Evolutionary conservation across 2,888 invertebrate species (phyloP), one percentile per base, ranked within the genome.

Genomic region (Campoplex capitator): DNA sequence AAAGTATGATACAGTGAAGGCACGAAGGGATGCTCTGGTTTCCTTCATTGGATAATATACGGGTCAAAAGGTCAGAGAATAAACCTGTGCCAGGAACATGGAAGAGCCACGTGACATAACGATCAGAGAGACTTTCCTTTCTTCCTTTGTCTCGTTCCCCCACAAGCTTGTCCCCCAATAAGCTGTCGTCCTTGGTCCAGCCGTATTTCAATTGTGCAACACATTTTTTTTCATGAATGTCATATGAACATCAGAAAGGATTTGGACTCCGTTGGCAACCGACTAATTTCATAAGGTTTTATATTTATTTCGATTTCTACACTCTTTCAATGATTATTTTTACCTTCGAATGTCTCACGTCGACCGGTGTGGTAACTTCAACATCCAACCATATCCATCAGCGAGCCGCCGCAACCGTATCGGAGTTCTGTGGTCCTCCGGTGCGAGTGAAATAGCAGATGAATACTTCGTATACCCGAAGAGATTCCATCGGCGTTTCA

Each of bases 51-150:
- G 79, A 86, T 75, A 83, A 83, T 83, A 83, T 70, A 79, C 70
- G 48, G 86, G 83, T 83, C 83, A 86, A 86, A 83, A 83, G 83
- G 83, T 86, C 86, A 79, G 85, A 23, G 74, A 82, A 62, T 58
- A 68, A 70, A 78, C 51, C 75, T 80, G 58, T 58, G 74, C 68
- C 58, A 79, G 75, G 65, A 75, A 70, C 67, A 62, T 32, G 32
- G 1, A 23, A 23, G 23, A 32, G 62, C 45, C 83, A 75, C 74
- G 85, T 85, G 79, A 83, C 79, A 71, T 62, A 58, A 74, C 83
- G 75, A 81, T 85, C 77, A 77, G 73, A 81, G 56, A 45, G 70
- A 54, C 32, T 65, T 62, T 62, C 23, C 38, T 65, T 38, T 32
- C 11, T n/a, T 23, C 54, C 38, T 32, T 67, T 51, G 48, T 23